Evolutionary conservation across 37 sponge, comb jelly and placozoan species (phyloP).

Genomic region (Theonella swinhoei): DNA sequence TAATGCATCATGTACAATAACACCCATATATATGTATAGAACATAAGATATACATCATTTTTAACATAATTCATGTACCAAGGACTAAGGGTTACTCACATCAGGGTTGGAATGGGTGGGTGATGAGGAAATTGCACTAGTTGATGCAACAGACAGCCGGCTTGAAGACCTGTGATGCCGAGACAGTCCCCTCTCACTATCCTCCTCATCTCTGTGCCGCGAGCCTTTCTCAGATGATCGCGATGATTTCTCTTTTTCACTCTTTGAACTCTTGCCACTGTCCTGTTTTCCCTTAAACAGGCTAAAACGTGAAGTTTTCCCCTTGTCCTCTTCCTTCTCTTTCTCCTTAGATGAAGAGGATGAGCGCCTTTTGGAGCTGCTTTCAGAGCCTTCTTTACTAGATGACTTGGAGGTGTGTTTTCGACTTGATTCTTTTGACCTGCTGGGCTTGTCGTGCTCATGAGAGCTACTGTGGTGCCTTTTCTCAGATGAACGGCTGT

Average conservation of each 20-base stretch:
- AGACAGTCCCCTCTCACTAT: background rate
- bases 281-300: background rate
- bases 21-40: too few species aligned
- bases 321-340: constrained; percentile 15
- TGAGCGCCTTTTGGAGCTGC: background rate
- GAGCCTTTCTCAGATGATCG: background rate
- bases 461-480: constrained; percentile 3
- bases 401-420: background rate
- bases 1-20: too few species aligned
- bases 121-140: background rate
- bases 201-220: background rate
- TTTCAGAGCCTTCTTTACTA: background rate
- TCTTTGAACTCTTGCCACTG: background rate
- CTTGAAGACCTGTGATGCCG: background rate
- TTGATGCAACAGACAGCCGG: background rate
- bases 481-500: background rate
- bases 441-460: background rate
- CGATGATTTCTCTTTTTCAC: background rate
- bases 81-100: too few species aligned
- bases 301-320: background rate
- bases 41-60: too few species aligned
- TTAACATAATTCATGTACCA: too few species aligned
- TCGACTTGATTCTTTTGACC: background rate
- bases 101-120: background rate
- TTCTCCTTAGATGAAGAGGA: background rate